Percentiles rank a stretch among this genome's conserved stretches.
phyloP scores from a whole-genome alignment of 2,888 invertebrate species.

The Amitus sp. region DNA sequence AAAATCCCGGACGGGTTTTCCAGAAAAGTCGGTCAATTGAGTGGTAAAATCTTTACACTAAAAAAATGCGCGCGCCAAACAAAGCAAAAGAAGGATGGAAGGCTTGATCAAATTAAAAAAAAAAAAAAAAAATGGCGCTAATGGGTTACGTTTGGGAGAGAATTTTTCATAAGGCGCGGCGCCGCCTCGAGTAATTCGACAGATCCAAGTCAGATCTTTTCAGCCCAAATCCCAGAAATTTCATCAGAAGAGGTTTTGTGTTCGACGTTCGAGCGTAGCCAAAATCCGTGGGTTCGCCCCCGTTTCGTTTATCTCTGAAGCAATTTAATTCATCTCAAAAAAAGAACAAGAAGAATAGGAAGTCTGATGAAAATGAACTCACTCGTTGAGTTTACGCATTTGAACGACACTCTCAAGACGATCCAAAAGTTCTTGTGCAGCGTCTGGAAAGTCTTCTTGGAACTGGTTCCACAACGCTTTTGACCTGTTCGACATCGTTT shows the following conservation, averaged over 20 bases:
- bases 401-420: slow-evolving; percentile 42
- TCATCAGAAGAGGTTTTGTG: slow-evolving; percentile 32
- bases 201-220: slow-evolving; percentile 33
- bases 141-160: slow-evolving; percentile 45
- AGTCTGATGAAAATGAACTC: slow-evolving; percentile 57
- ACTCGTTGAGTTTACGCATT: slow-evolving; percentile 76
- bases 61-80: too few relatives aligned
- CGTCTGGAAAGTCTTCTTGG: slow-evolving; percentile 80
- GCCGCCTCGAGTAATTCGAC: slow-evolving; percentile 75
- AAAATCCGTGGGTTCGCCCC: slow-evolving; percentile 76
- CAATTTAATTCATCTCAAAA: too few relatives aligned
- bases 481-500: too few relatives aligned
- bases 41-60: too few relatives aligned
- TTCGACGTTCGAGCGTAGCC: slow-evolving; percentile 32
- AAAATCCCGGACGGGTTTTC: too few relatives aligned
- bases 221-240: slow-evolving; percentile 27
- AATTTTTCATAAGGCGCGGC: slow-evolving; percentile 70
- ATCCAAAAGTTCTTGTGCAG: slow-evolving; percentile 77
- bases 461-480: slow-evolving; percentile 51
- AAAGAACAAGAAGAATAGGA: background rate
- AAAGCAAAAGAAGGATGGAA: too few relatives aligned
- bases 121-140: background rate
- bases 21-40: too few relatives aligned
- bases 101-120: slow-evolving; percentile 8
- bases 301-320: slow-evolving; percentile 87